phyloP scores from a whole-genome alignment of 2,797 vertebrate species.

The Alca torda region DNA sequence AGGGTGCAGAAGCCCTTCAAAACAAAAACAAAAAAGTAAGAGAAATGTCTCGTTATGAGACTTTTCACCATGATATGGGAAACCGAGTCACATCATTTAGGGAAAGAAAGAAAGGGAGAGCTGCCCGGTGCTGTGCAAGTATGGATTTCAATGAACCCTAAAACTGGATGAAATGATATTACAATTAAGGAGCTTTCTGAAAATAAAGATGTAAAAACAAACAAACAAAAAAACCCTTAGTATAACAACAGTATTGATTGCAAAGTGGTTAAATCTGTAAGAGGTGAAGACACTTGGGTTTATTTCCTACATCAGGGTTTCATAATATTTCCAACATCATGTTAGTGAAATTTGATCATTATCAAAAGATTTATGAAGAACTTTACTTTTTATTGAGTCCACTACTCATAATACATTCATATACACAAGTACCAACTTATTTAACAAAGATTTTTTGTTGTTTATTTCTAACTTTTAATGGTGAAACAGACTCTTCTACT shows the following conservation, averaged over 20 bases:
- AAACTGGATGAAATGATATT: not conserved
- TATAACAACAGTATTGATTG: not conserved
- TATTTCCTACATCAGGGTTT: not conserved
- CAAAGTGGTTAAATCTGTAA: not conserved
- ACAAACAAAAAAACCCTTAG: not conserved
- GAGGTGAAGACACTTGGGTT: not conserved
- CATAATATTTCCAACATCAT: not conserved
- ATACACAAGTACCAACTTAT: not conserved
- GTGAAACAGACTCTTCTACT: not conserved
- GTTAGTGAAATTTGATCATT: not conserved
- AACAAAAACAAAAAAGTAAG: fast-evolving
- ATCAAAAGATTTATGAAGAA: not conserved
- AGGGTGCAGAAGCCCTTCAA: not conserved
- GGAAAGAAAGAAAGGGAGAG: not conserved
- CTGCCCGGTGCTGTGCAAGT: not conserved
- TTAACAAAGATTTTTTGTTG: not conserved
- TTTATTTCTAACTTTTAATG: not conserved
- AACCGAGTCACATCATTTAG: not conserved
- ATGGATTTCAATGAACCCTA: not conserved
- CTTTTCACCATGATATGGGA: not conserved
- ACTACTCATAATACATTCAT: not conserved
- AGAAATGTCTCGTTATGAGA: not conserved
- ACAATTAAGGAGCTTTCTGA: not conserved
- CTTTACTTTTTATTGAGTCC: not conserved
- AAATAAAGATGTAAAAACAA: not conserved